Base-by-base conservation (phyloP, 2,888 invertebrate genomes). In the Alviniconcha strummeri region DNA sequence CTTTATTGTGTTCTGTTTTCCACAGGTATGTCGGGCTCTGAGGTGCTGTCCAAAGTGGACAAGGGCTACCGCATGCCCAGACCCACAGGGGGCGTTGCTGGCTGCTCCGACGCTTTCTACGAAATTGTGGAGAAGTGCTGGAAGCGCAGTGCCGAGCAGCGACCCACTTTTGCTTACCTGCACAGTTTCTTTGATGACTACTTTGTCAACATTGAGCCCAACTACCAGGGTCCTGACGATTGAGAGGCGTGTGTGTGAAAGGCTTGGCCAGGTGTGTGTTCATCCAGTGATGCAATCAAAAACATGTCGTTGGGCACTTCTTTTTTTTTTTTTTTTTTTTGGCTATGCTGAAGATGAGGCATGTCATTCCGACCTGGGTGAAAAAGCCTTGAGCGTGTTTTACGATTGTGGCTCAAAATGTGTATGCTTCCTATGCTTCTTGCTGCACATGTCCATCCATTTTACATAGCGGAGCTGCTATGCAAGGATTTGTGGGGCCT, bases 41-140 rank as follows among this genome's bases (percentile, higher is more conserved):
- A 91, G 84, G 91, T 91, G 9, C 72, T 91, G 57, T 88, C 86
- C 82, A 88, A 87, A 82, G 89, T 91, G 1, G 98, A 99, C 90
- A 96, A 97, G 90, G 99, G 99, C 81, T 99, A 98, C 95, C 80
- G 99, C 90, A 99, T 99, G 99, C 98, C 98, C 67, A 98, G 98
- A 92, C 99, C 99, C 0, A 87, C 84, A 6, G 89, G 88, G 11
- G 84, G 85, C 11, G 60, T 60, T 8, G 87, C 89, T 13, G 91
- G 91, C 3, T 96, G 99, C 89, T 98, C 99, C 4, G 98, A 98
- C 92, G 97, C 97, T 91, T 97, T 99, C 87, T 99, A 99, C 94
- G 96, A 97, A 91, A 95, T 97, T 89, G 98, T 99, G 97, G 95
- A 98, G 80, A 97, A 97, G 92, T 98, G 98, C 94, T 99, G 99